Conservation (phyloP, 2,888 invertebrate species). For the Drosophila kanekoi region DNA sequence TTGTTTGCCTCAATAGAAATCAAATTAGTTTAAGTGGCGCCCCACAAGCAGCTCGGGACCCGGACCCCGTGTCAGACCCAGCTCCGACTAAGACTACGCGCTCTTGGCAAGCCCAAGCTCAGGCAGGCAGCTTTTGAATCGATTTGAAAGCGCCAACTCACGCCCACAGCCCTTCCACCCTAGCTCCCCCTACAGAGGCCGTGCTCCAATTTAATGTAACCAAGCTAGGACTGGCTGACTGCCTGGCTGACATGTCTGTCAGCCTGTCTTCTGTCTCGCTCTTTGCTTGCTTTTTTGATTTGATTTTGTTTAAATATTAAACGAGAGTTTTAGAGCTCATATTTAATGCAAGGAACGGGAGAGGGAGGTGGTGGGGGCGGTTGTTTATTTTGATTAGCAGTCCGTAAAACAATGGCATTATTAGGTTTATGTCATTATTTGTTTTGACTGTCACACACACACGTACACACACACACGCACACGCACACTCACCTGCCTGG, state of each 20-base stretch:
- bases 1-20: slow-evolving; percentile 80
- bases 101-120: background rate
- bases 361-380: slow-evolving; percentile 6
- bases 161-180: slow-evolving; percentile 6
- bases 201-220: slow-evolving; percentile 29
- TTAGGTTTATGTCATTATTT: slow-evolving; percentile 73
- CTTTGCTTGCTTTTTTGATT: slow-evolving; percentile 57
- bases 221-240: slow-evolving; percentile 29
- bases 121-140: too few species aligned
- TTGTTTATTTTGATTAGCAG: slow-evolving; percentile 75
- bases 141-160: slow-evolving; percentile 65
- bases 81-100: background rate
- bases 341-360: slow-evolving; percentile 67
- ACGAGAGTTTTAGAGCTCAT: slow-evolving; percentile 77
- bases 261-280: slow-evolving; percentile 13
- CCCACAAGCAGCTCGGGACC: slow-evolving; percentile 42
- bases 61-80: slow-evolving; percentile 15
- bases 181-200: background rate
- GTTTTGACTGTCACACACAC: slow-evolving; percentile 55
- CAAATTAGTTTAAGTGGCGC: slow-evolving; percentile 79
- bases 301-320: slow-evolving; percentile 80
- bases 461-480: slow-evolving; percentile 12
- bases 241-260: slow-evolving; percentile 41
- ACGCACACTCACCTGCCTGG: slow-evolving; percentile 26
- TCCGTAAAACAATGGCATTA: slow-evolving; percentile 74